These are phyloP conservation scores for Pygocentrus nattereri DNA, from an alignment of 2,797 vertebrate species.

Conservation along the genomic window DNA sequence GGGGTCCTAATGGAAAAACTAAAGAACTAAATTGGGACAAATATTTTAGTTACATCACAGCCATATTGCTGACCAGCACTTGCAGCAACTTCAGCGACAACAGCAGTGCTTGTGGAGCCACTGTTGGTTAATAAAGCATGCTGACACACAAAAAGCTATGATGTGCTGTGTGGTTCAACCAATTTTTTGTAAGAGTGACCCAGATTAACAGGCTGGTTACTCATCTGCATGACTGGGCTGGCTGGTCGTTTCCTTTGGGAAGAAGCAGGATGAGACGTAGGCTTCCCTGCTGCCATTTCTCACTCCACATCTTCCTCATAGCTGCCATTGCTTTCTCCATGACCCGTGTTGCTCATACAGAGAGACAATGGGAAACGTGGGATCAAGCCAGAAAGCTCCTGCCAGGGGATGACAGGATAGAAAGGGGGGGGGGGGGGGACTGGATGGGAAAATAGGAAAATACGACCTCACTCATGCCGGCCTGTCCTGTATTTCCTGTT, in stretches of 20 bases:
- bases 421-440: slow-evolving; percentile 32
- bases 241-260: neutral
- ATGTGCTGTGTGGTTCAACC: too few relatives aligned
- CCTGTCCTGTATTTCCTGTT: slow-evolving; percentile 62
- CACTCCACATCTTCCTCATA: slow-evolving; percentile 22
- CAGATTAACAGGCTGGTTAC: neutral
- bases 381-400: neutral
- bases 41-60: too few relatives aligned
- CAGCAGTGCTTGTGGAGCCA: too few relatives aligned
- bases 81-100: too few relatives aligned
- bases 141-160: too few relatives aligned
- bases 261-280: neutral
- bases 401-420: slow-evolving; percentile 54
- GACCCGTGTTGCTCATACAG: slow-evolving; percentile 40
- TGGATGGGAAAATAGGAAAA: slow-evolving; percentile 53
- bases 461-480: slow-evolving; percentile 54
- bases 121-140: too few relatives aligned
- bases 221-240: neutral
- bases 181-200: neutral
- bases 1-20: too few relatives aligned
- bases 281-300: slow-evolving; percentile 1
- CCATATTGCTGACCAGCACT: too few relatives aligned
- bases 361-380: slow-evolving; percentile 40
- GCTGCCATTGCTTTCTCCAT: slow-evolving; percentile 30
- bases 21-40: too few relatives aligned